Evolutionary conservation across 2,888 invertebrate genomes (phyloP).

Genomic region (Tillus elongatus): DNA sequence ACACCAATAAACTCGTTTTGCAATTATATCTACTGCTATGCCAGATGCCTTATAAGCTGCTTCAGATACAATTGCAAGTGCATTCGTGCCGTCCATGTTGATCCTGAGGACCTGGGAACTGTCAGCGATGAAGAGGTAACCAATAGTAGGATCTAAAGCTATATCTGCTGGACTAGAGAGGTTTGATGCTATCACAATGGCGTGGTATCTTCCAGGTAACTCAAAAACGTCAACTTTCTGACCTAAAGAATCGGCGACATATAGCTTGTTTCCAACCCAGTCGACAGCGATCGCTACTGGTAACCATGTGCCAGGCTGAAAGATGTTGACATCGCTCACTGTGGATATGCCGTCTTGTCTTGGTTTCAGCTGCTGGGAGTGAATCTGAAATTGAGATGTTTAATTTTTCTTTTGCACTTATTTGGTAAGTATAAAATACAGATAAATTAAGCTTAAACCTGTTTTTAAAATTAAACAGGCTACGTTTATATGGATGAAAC

Average conservation of each 20-base stretch:
- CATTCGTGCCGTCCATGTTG: constrained; percentile 89
- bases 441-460: too few relatives aligned
- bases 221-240: constrained; percentile 93
- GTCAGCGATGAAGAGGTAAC: constrained; percentile 80
- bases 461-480: too few relatives aligned
- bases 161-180: constrained; percentile 85
- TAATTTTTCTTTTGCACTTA: too few relatives aligned
- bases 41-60: constrained; percentile 92
- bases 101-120: constrained; percentile 75
- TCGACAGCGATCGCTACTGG: constrained; percentile 90
- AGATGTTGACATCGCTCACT: constrained; percentile 55
- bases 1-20: constrained; percentile 90
- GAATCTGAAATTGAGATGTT: too few relatives aligned
- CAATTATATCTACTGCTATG: constrained; percentile 82
- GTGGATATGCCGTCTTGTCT: constrained; percentile 40
- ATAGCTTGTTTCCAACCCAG: constrained; percentile 94
- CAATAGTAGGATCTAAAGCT: constrained; percentile 84
- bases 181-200: constrained; percentile 84
- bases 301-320: constrained; percentile 76
- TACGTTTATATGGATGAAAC: too few relatives aligned
- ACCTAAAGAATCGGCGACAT: constrained; percentile 86
- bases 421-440: too few relatives aligned
- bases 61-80: constrained; percentile 75
- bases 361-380: constrained; percentile 48
- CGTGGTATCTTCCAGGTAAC: constrained; percentile 68